Base-by-base conservation (phyloP, 1,140 invertebrate species). In the Adoxophyes honmai region DNA sequence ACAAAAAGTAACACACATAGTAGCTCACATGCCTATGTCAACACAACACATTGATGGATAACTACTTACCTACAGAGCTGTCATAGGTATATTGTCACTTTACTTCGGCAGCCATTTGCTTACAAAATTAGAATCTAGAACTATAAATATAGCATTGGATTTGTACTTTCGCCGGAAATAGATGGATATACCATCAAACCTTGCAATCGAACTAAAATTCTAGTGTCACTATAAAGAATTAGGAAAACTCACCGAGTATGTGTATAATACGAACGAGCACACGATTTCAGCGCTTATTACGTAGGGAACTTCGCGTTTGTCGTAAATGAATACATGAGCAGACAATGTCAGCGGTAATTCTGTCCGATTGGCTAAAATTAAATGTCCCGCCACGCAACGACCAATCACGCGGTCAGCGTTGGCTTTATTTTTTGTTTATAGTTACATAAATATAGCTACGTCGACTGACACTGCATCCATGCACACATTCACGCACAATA, bases 41-140 rank as follows among this genome's bases (percentile, higher is more conserved):
- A 35, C 52, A 53, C 33, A 35, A 53, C 33, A 53, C 42, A 44
- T 18, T 48, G 42, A 48, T 18, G 42, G 21, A 37, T 38, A 55
- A 10, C 28, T 39, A 55, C 16, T 64, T 52, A 75, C 66, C 37
- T 63, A 64, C 52, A 37, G 21, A 42, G n/a, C 11, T 55, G 52
- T 58, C 69, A 71, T 60, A 63, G 51, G 15, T 48, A 56, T 66
- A 81, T 66, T 84, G 80, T 82, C 80, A 89, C 79, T 70, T 73
- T 77, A 80, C 73, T 83, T 77, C 79, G 87, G 85, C 87, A 89
- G 87, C 87, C 87, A 89, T 89, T 89, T 89, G 87, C 86, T 84
- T 80, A 84, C 68, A 86, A 86, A 86, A 79, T 86, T 88, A 86
- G 82, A 83, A 81, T 78, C 73, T 75, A 70, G 68, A 71, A 76